A percentile compares a stretch with the other conserved stretches of the same genome.
Conservation (phyloP, 2,888 invertebrate species). For the Apodemia mormo region DNA sequence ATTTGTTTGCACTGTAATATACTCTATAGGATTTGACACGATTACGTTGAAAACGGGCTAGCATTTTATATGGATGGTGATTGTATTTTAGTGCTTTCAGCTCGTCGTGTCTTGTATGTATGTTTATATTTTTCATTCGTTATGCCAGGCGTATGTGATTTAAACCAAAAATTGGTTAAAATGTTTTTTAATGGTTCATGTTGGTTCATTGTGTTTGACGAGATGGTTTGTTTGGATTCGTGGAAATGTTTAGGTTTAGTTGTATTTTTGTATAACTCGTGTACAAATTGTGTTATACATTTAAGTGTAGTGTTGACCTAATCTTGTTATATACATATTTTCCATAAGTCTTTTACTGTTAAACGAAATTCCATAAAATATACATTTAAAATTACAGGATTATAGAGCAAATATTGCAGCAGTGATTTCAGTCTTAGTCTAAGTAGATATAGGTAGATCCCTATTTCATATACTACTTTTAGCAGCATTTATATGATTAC, state of each 20-base stretch:
- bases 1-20: slow-evolving; percentile 22
- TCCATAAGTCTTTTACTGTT: background rate
- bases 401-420: background rate
- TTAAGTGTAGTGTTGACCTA: background rate
- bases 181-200: slow-evolving; percentile 32
- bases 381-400: background rate
- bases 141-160: slow-evolving; percentile 35
- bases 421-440: background rate
- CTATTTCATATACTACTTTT: no score
- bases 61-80: slow-evolving; percentile 10
- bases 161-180: slow-evolving; percentile 38
- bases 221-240: slow-evolving; percentile 20
- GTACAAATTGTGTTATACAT: slow-evolving; percentile 12
- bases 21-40: slow-evolving; percentile 19
- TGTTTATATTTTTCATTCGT: slow-evolving; percentile 25
- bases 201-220: slow-evolving; percentile 22
- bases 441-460: background rate
- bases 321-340: background rate
- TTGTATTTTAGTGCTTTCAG: slow-evolving; percentile 7
- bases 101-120: slow-evolving; percentile 25
- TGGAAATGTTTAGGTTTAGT: slow-evolving; percentile 18
- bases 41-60: slow-evolving; percentile 20
- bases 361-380: background rate
- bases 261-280: slow-evolving; percentile 18
- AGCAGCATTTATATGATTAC: no score